A percentile compares a stretch with the other conserved stretches of the same genome.
Evolutionary conservation across 2,888 invertebrate genomes (phyloP).

Genomic region (Steromphala cineraria): DNA sequence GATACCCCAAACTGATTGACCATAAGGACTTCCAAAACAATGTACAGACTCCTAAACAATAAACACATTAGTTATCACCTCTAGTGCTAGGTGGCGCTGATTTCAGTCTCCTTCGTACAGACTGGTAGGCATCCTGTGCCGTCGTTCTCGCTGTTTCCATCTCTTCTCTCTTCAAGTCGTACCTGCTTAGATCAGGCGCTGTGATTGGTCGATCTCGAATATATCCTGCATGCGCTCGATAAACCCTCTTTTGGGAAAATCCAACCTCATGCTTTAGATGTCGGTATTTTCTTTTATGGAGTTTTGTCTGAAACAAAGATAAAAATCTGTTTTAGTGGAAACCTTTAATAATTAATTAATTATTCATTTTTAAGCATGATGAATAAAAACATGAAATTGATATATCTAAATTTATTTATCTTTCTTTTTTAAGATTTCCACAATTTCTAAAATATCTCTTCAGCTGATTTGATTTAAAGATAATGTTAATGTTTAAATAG

Average conservation of each 20-base stretch:
- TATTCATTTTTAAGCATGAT: too few relatives aligned
- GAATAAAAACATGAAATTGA: too few relatives aligned
- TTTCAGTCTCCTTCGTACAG: conserved; percentile 34
- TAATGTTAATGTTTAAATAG: too few relatives aligned
- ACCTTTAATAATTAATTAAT: too few relatives aligned
- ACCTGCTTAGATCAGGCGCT: conserved; percentile 61
- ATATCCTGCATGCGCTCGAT: conserved; percentile 62
- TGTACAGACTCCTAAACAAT: too few relatives aligned
- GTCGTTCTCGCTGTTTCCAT: neutral
- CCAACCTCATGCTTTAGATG: conserved; percentile 56
- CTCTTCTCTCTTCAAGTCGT: conserved; percentile 17
- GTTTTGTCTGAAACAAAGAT: conserved; percentile 47
- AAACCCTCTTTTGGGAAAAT: conserved; percentile 59
- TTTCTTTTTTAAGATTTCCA: too few relatives aligned
- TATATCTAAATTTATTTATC: too few relatives aligned
- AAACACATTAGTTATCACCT: neutral
- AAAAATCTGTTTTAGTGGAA: neutral
- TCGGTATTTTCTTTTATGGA: conserved; percentile 59
- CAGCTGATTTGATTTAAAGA: too few relatives aligned
- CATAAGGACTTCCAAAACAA: too few relatives aligned
- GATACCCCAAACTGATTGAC: too few relatives aligned
- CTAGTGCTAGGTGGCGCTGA: conserved; percentile 39
- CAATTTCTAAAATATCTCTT: too few relatives aligned
- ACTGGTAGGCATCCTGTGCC: conserved; percentile 31
- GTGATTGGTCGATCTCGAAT: conserved; percentile 65